A percentile compares a stretch with the other conserved stretches of the same genome.
phyloP scores from a whole-genome alignment of 1,140 invertebrate species.

The Zelostemma sp. region DNA sequence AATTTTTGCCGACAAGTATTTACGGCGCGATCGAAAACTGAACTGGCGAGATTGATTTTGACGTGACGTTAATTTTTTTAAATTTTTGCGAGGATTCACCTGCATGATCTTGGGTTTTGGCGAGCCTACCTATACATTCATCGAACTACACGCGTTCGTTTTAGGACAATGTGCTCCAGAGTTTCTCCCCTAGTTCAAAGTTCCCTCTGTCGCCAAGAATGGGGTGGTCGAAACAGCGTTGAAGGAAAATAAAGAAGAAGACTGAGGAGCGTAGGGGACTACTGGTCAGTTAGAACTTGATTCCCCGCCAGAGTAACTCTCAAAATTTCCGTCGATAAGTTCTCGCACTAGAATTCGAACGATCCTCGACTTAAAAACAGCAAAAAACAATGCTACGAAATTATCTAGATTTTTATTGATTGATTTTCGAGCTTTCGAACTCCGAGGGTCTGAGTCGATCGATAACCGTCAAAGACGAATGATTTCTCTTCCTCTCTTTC shows the following conservation, averaged over 20 bases:
- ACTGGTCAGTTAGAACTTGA: constrained; percentile 62
- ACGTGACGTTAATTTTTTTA: no score
- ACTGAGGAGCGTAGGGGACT: constrained; percentile 32
- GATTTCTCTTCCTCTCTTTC: constrained; percentile 1
- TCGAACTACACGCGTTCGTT: constrained; percentile 38
- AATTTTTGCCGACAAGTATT: constrained; percentile 1
- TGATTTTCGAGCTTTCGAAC: neutral
- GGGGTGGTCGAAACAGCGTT: constrained; percentile 8
- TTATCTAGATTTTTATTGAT: no score
- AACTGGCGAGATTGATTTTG: no score
- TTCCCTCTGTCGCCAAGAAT: constrained; percentile 49
- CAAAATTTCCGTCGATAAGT: constrained; percentile 18
- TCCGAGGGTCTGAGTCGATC: constrained; percentile 11
- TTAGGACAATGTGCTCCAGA: constrained; percentile 39
- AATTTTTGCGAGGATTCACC: constrained; percentile 35
- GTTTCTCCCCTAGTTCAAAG: constrained; percentile 65
- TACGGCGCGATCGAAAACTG: no score
- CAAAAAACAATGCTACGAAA: no score
- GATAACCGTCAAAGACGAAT: constrained; percentile 1
- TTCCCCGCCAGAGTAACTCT: constrained; percentile 41
- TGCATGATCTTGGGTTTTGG: constrained; percentile 48
- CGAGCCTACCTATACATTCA: constrained; percentile 27
- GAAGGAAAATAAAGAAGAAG: constrained; percentile 33
- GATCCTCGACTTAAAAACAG: no score
- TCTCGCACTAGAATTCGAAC: constrained; percentile 32